phyloP scores from a whole-genome alignment of 2,888 invertebrate species.

The Tachina grossa region DNA sequence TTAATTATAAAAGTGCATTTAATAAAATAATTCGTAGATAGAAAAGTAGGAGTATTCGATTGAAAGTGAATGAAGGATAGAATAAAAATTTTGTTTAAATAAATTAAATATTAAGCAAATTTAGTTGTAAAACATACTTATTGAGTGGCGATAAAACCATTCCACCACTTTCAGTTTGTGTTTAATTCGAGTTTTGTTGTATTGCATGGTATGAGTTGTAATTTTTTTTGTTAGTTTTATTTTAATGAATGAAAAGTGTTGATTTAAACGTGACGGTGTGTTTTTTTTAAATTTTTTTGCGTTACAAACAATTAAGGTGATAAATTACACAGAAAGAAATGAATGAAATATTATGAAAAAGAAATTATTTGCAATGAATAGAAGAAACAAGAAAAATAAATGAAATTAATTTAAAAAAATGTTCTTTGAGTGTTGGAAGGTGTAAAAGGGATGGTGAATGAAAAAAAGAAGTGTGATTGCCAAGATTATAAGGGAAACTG shows the following conservation, averaged over 20 bases:
- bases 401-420: slow-evolving; percentile 4
- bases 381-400: slow-evolving; percentile 47
- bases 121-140: slow-evolving; percentile 78
- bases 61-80: background rate
- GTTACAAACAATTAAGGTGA: slow-evolving; percentile 46
- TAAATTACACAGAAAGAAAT: slow-evolving; percentile 56
- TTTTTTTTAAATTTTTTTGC: slow-evolving; percentile 15
- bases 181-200: slow-evolving; percentile 44
- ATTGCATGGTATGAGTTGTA: slow-evolving; percentile 1
- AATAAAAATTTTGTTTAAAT: slow-evolving; percentile 3
- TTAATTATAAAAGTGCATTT: slow-evolving; percentile 22
- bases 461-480: background rate
- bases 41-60: background rate
- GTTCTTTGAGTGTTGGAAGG: slow-evolving; percentile 4
- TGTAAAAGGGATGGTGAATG: background rate
- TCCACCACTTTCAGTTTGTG: slow-evolving; percentile 79
- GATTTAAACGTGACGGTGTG: slow-evolving; percentile 41
- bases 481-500: background rate
- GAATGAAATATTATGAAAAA: slow-evolving; percentile 29
- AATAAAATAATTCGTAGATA: background rate
- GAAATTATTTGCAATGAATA: slow-evolving; percentile 38
- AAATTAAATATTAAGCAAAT: slow-evolving; percentile 32
- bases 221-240: slow-evolving; percentile 10
- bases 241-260: slow-evolving; percentile 40
- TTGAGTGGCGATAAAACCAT: slow-evolving; percentile 82